Evolutionary conservation across 2,113 vertebrate species (phyloP).

Genomic region (Rhizomys pruinosus): DNA sequence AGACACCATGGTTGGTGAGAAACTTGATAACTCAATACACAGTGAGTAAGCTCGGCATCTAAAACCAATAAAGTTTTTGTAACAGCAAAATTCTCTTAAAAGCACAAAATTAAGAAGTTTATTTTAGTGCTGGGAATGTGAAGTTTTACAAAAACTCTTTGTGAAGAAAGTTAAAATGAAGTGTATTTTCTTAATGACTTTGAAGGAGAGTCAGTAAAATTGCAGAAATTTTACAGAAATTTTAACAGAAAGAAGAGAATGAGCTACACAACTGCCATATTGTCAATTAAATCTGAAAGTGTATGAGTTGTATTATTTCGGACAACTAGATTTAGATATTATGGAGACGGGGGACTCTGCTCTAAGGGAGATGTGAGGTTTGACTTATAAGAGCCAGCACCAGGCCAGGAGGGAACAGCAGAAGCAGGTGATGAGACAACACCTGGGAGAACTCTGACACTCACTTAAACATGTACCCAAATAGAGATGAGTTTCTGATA

Average conservation of each 20-base stretch:
- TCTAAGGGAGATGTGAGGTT: neutral
- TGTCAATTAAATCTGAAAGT: neutral
- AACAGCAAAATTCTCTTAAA: neutral
- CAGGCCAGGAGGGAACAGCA: neutral
- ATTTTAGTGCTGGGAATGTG: neutral
- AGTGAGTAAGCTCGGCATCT: neutral
- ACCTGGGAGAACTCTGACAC: rapidly evolving
- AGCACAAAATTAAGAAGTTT: neutral
- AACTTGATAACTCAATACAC: neutral
- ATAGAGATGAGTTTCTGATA: too few relatives aligned
- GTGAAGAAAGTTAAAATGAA: neutral
- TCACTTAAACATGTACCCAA: neutral
- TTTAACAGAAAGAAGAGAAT: neutral
- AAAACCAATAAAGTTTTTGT: neutral
- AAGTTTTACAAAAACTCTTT: neutral
- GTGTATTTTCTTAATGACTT: neutral
- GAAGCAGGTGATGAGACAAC: neutral
- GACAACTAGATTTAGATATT: neutral
- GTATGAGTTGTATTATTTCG: neutral
- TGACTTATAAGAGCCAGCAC: rapidly evolving
- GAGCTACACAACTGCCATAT: neutral
- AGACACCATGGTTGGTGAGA: neutral
- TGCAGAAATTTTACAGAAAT: neutral
- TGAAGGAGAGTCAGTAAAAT: neutral
- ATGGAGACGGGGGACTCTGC: neutral